Base-by-base conservation (phyloP, 2,113 vertebrate species). In the Oplegnathus fasciatus region DNA sequence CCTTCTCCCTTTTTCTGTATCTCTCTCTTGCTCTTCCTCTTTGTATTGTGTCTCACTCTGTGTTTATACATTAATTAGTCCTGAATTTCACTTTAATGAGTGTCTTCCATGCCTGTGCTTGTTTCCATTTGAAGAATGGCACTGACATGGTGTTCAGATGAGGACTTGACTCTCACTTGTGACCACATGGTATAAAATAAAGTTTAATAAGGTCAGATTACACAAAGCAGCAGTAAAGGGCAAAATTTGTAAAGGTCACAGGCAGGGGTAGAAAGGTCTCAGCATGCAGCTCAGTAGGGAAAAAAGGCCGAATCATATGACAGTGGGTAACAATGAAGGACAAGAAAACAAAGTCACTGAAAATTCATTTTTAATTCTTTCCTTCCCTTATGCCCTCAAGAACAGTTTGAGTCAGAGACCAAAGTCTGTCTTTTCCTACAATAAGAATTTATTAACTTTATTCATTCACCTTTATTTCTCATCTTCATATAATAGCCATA, bases 121-220 rank as follows among this genome's bases (percentile, higher is more conserved):
- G 58, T 73, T 91, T 87, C 52, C 60, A 28, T 80, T 55, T 80
- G 26, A 88, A 71, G 68, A 78, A 62, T 62, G 58, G 52, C 75
- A 92, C 88, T 91, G 52, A 94, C 96, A 95, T 91, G 92, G 77
- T 91, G 92, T 86, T 95, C 86, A 89, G 85, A 94, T 93, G 92
- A 93, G 79, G 93, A 89, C 82, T 76, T 92, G 92, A 88, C 94
- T 88, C 82, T 90, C 84, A 87, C 89, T 94, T 93, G 88, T 85
- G 92, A 90, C 87, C 89, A 94, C 92, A 84, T 95, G 86, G 92
- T 92, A 87, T 88, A 67, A 94, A 91, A 91, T 94, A 94, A 91
- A 92, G 92, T 95, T 93, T 92, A 90, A 93, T 95, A 89, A 91
- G 90, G 92, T 93, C 92, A 84, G 90, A 87, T 90, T 90, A 88